phyloP scores from a whole-genome alignment of 1,140 invertebrate species.

The Holotrichia oblita region DNA sequence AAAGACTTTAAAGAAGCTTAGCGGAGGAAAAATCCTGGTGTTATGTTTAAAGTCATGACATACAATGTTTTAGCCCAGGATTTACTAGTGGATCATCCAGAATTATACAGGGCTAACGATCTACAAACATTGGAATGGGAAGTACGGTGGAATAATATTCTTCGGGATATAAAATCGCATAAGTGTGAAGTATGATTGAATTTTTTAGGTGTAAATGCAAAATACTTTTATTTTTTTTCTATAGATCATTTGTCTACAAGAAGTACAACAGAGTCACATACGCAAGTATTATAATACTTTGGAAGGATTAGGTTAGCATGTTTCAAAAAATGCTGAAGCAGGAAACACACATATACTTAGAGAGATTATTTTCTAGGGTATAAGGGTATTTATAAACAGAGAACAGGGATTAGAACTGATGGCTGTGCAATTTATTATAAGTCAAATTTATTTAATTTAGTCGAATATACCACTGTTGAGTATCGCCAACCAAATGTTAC shows the following conservation, averaged over 20 bases:
- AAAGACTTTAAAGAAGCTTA: slow-evolving; percentile 23
- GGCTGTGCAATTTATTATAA: slow-evolving; percentile 89
- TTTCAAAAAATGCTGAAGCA: slow-evolving; percentile 48
- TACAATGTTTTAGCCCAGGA: slow-evolving; percentile 92
- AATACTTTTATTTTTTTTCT: slow-evolving; percentile 50
- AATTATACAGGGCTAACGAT: slow-evolving; percentile 77
- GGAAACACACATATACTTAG: too few relatives aligned
- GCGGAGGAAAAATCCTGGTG: slow-evolving; percentile 42
- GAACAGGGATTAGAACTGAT: slow-evolving; percentile 74
- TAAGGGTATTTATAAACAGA: slow-evolving; percentile 75
- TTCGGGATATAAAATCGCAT: slow-evolving; percentile 74
- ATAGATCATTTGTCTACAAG: slow-evolving; percentile 85
- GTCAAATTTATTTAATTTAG: slow-evolving; percentile 68
- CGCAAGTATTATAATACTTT: slow-evolving; percentile 69
- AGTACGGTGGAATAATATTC: slow-evolving; percentile 71
- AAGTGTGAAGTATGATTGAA: slow-evolving; percentile 76
- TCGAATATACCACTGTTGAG: slow-evolving; percentile 71
- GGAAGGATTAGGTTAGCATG: slow-evolving; percentile 59
- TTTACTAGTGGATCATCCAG: slow-evolving; percentile 76
- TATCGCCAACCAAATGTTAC: slow-evolving; percentile 63
- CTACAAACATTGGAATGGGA: slow-evolving; percentile 74
- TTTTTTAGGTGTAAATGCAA: slow-evolving; percentile 42
- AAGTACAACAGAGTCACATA: slow-evolving; percentile 84
- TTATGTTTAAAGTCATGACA: slow-evolving; percentile 66
- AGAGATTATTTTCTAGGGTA: slow-evolving; percentile 61